Percentiles rank a stretch among this genome's conserved stretches.
Evolutionary conservation across 2,113 vertebrate species (phyloP).

Genomic region (Scolopax mira): DNA sequence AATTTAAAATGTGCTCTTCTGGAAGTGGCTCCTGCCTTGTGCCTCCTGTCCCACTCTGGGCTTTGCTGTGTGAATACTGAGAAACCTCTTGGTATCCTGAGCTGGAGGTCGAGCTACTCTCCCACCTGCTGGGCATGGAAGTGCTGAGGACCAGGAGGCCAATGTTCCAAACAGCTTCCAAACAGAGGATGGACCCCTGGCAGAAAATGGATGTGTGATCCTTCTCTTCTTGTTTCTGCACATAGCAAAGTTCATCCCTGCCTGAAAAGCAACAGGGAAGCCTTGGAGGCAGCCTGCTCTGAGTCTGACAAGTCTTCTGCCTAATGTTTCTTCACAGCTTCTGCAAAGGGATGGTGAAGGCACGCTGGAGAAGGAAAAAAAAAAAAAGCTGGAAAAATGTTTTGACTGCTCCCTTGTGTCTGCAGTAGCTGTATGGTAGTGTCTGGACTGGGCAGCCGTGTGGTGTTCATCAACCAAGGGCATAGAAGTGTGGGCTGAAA

Average conservation of each 20-base stretch:
- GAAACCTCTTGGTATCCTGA: background rate
- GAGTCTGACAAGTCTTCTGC: background rate
- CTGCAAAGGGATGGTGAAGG: background rate
- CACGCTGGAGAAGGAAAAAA: background rate
- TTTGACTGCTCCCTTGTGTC: background rate
- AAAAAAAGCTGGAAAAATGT: background rate
- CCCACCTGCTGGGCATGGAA: accelerated
- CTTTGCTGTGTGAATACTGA: background rate
- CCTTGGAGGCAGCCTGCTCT: background rate
- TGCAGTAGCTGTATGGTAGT: background rate
- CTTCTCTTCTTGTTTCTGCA: background rate
- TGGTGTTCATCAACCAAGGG: background rate
- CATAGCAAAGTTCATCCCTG: background rate
- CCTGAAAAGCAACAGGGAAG: accelerated
- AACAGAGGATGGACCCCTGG: background rate
- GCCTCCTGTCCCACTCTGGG: background rate
- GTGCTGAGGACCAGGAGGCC: background rate
- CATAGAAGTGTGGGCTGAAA: background rate
- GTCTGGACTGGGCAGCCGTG: background rate
- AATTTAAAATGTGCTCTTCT: background rate
- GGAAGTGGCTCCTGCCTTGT: background rate
- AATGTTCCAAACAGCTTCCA: too few species aligned
- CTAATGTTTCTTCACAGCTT: background rate
- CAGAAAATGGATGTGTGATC: background rate
- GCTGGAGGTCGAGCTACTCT: background rate